A percentile compares a stretch with the other conserved stretches of the same genome.
Conservation (phyloP, 1,140 invertebrate genomes). For the Drosophila pallidifrons region DNA sequence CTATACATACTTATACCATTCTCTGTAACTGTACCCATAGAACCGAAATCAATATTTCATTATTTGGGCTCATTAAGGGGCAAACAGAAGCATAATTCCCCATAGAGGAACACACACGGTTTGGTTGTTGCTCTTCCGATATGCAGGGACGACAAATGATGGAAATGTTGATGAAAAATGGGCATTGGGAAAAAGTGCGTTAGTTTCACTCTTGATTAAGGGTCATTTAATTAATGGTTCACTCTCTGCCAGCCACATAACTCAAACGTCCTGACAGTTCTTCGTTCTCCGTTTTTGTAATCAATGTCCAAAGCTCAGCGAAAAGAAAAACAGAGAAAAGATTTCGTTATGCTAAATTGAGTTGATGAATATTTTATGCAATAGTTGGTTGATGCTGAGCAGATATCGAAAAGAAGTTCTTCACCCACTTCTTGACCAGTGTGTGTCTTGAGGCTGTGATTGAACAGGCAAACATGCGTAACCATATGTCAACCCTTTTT, state of each 20-base stretch:
- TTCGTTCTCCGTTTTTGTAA: constrained; percentile 28
- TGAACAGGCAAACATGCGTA: constrained; percentile 30
- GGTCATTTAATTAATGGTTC: constrained; percentile 65
- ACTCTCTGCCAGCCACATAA: constrained; percentile 38
- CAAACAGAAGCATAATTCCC: constrained; percentile 16
- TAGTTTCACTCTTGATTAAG: constrained; percentile 24
- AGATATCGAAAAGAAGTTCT: not conserved
- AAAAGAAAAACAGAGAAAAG: constrained; percentile 13
- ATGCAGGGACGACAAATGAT: constrained; percentile 41
- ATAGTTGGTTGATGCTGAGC: constrained; percentile 46
- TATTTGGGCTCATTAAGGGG: not conserved
- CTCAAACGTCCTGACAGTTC: constrained; percentile 35
- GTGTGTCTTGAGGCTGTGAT: constrained; percentile 40
- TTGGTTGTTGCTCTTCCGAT: constrained; percentile 9
- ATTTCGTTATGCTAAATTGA: constrained; percentile 75
- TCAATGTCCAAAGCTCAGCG: constrained; percentile 49
- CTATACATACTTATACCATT: not conserved
- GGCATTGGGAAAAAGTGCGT: constrained; percentile 14
- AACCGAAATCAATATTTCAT: constrained; percentile 7
- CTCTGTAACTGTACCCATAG: not conserved
- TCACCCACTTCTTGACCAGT: constrained; percentile 28
- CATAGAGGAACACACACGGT: not conserved
- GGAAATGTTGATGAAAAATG: constrained; percentile 42
- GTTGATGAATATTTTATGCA: constrained; percentile 72
- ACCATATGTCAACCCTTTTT: constrained; percentile 72